phyloP scores from a whole-genome alignment of 2,113 vertebrate species.

The Calypte anna region DNA sequence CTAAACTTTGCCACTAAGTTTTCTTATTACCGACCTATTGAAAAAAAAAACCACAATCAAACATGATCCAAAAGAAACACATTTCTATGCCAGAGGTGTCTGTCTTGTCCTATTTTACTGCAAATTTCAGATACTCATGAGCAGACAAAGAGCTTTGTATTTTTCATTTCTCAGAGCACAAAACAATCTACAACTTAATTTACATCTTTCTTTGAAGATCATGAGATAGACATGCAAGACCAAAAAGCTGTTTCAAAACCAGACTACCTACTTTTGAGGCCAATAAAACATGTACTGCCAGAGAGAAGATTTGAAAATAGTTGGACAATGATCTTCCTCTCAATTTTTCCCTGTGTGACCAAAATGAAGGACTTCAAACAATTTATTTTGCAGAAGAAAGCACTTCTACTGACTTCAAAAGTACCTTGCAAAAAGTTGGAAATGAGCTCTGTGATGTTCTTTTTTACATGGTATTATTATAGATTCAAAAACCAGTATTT shows the following conservation, averaged over 20 bases:
- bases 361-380: background rate
- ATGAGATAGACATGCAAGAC: background rate
- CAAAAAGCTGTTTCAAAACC: background rate
- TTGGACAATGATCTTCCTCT: background rate
- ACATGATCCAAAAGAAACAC: background rate
- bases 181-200: background rate
- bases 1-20: background rate
- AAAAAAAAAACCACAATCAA: background rate
- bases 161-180: background rate
- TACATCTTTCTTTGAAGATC: background rate
- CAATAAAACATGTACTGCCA: background rate
- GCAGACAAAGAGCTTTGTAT: background rate
- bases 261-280: background rate
- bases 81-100: background rate
- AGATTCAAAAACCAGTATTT: rapidly evolving
- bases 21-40: background rate
- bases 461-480: background rate
- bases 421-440: background rate
- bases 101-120: background rate
- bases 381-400: background rate
- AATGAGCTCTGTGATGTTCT: background rate
- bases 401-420: background rate
- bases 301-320: background rate
- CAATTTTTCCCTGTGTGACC: background rate
- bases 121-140: background rate